Evolutionary conservation across 2,797 vertebrate species (phyloP), one percentile per base, ranked within the genome.

Genomic region (Neosilurus mollespiculum): DNA sequence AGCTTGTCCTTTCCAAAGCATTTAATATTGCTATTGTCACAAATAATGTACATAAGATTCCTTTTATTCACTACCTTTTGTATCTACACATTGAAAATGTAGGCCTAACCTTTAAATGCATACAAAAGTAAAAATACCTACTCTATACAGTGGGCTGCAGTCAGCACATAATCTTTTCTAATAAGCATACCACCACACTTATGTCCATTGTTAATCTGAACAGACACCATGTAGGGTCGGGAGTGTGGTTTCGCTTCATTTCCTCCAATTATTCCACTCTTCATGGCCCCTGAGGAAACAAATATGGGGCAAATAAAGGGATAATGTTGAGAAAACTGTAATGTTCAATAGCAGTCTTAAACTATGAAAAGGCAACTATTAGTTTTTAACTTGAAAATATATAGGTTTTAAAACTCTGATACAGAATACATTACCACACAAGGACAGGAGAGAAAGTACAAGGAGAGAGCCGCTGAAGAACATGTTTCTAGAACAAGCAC

Each of bases 151-250:
- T 95, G 94, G n/a, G 91, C 92, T 43, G 89, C 84, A 34, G 94
- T 93, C 14, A 94, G 73, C 56, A 94, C 92, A 81, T 92, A 94
- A 85, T 94, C 85, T 12, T 90, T 10, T 9, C 80, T 89, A 66
- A 95, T 90, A 0, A 95, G 92, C 4, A 92, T 81, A 9, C 94
- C 94, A 0, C 93, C 93, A 87, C 94, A 95, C 0, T 0, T 0
- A 59, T 94, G 93, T 0, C 0, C 0, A 9, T 1, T 3, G 1
- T 0, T 0, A 26, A 43, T 0, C 79, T 94, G 93, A 4, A 95
- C 83, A 4, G 93, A 94, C 1, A 84, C 93, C 92, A 94, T 94
- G 91, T 94, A 93, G 76, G 90, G 92, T 85, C 90, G 92, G 53
- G 93, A 94, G 83, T 95, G 93, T 24, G 90, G 85, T 86, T 91